phyloP scores from a whole-genome alignment of 2,797 vertebrate genomes.

The Clamator glandarius region DNA sequence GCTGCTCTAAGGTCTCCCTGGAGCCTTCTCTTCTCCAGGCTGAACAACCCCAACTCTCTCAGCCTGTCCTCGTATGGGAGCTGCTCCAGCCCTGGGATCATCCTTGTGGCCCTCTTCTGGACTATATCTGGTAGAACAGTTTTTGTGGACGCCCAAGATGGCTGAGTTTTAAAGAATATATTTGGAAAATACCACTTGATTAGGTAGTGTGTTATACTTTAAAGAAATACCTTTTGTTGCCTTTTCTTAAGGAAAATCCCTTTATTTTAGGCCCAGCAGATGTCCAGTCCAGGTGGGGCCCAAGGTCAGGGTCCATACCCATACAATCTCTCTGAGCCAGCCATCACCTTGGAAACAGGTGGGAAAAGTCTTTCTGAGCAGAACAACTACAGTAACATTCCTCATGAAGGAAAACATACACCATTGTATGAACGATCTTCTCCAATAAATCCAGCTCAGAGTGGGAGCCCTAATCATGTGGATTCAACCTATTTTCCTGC shows the following conservation, averaged over 20 bases:
- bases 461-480: constrained; percentile 85
- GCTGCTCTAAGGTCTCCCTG: no score
- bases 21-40: no score
- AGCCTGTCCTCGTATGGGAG: no score
- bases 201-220: neutral
- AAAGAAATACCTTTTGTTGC: neutral
- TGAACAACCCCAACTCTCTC: no score
- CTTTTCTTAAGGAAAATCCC: neutral
- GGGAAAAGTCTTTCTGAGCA: constrained; percentile 85
- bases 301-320: constrained; percentile 81
- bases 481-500: constrained; percentile 86
- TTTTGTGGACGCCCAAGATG: neutral
- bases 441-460: constrained; percentile 85
- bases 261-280: constrained; percentile 80
- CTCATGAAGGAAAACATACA: constrained; percentile 92
- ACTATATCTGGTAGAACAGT: neutral
- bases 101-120: no score
- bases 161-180: neutral
- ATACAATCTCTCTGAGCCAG: constrained; percentile 80
- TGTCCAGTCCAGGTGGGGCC: constrained; percentile 76
- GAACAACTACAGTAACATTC: constrained; percentile 92
- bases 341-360: constrained; percentile 77
- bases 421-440: constrained; percentile 93
- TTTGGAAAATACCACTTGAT: neutral
- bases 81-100: no score